Evolutionary conservation across 2,113 vertebrate species (phyloP).

Genomic region (Cryptotis parvus): DNA sequence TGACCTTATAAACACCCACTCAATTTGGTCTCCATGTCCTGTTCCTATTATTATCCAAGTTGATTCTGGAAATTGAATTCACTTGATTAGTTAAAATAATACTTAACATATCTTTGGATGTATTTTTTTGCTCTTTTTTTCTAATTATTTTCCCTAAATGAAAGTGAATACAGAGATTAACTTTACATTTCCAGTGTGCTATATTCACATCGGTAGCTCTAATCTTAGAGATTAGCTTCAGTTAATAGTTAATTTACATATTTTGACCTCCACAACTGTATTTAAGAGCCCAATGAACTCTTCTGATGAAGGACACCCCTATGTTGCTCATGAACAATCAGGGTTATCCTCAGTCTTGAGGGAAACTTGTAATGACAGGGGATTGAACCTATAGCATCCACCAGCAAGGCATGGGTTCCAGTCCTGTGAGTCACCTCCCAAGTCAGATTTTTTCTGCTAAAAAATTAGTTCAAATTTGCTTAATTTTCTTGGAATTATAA

Average conservation of each 20-base stretch:
- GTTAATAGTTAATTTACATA: too few species aligned
- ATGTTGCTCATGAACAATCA: too few species aligned
- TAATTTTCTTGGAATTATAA: constrained; percentile 41
- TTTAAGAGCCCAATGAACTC: too few species aligned
- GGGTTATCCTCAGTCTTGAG: too few species aligned
- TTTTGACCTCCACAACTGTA: too few species aligned
- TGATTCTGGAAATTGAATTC: constrained; percentile 38
- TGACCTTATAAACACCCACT: background rate
- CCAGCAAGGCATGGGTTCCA: too few species aligned
- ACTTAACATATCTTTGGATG: constrained; percentile 35
- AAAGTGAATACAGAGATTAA: constrained; percentile 16
- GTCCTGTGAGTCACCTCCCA: too few species aligned
- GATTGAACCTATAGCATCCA: too few species aligned
- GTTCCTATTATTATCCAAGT: background rate
- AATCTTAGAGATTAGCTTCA: constrained; percentile 1
- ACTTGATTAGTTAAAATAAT: constrained; percentile 52
- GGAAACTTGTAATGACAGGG: too few species aligned
- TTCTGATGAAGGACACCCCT: too few species aligned
- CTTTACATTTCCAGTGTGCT: constrained; percentile 21
- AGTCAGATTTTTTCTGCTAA: background rate
- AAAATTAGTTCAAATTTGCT: constrained; percentile 27
- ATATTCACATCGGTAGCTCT: constrained; percentile 31
- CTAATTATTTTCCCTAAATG: constrained; percentile 14
- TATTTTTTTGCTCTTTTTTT: constrained; percentile 28
- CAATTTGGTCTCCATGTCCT: background rate